Evolutionary conservation across 23 tunicate genomes (phyloP).

Genomic region (Trididemnum clinides): DNA sequence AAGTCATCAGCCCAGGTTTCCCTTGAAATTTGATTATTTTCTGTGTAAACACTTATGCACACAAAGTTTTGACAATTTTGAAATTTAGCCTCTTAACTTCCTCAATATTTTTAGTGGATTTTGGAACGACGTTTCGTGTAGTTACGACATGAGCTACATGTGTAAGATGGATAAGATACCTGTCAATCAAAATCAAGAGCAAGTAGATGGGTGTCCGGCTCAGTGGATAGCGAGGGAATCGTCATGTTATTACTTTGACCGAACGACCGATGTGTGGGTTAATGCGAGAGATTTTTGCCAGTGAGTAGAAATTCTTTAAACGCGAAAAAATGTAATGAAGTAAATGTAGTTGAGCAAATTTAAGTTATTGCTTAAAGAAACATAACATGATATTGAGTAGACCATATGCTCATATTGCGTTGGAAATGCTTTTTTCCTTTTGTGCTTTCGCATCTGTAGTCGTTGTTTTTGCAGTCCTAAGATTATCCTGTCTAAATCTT

Average conservation of each 20-base stretch:
- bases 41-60: too few relatives aligned
- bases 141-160: constrained; percentile 32
- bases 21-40: too few relatives aligned
- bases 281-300: constrained; percentile 73
- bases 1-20: too few relatives aligned
- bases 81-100: too few relatives aligned
- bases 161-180: constrained; percentile 89
- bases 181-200: constrained; percentile 56
- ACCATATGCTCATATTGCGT: too few relatives aligned
- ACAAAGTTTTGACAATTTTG: too few relatives aligned
- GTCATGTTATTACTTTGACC: constrained; percentile 76
- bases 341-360: background rate
- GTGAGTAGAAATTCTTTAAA: constrained; percentile 53
- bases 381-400: too few relatives aligned
- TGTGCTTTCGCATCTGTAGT: too few relatives aligned
- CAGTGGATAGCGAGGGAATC: constrained; percentile 76
- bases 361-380: too few relatives aligned
- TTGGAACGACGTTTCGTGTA: constrained; percentile 73
- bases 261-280: constrained; percentile 66
- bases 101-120: constrained; percentile 72
- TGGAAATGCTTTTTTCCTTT: too few relatives aligned
- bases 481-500: too few relatives aligned
- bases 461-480: too few relatives aligned
- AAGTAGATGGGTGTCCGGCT: constrained; percentile 68
- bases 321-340: background rate